Base-by-base conservation (phyloP, 2,113 vertebrate species). In the Delphinapterus leucas region DNA sequence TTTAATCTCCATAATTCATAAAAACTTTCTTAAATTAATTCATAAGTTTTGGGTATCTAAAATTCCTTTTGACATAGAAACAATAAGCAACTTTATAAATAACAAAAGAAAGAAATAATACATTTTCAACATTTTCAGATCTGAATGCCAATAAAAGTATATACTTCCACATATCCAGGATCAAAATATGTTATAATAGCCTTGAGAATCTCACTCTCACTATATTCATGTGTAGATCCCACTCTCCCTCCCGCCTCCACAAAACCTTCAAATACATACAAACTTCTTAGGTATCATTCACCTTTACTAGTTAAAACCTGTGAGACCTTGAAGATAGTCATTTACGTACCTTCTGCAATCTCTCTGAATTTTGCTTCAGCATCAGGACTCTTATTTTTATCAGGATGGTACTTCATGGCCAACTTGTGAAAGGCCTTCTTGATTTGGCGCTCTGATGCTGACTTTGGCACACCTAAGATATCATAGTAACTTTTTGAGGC, bases 361-460 rank as follows among this genome's bases (percentile, higher is more conserved):
- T 99, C 99, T 97, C 99, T 99, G 98, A 99, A 99, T 95, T 99
- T 99, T 23, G 99, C 98, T 98, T 99, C 99, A 12, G 99, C 99
- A 93, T 99, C 99, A 9, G 99, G 99, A 94, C 98, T 99, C 98
- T 99, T 99, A 98, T 99, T 99, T 98, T 99, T 99, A 99, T 99
- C 99, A 2, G 99, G 99, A 53, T 99, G 99, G 97, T 99, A 99
- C 96, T 99, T 99, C 98, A 99, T 99, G 70, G 99, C 99, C 96
- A 99, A 98, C 68, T 99, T 99, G 73, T 99, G 99, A 98, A 99
- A 99, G 1, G 99, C 99, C 95, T 99, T 99, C 98, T 99, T 99
- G 97, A 99, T 99, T 97, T 99, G 99, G 17, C 99, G 99, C 36
- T 99, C 99, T 12, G 99, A 99, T 36, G 99, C 99, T 31, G 99